phyloP scores from a whole-genome alignment of 2,888 invertebrate species.

The Neoscelio sp. region DNA sequence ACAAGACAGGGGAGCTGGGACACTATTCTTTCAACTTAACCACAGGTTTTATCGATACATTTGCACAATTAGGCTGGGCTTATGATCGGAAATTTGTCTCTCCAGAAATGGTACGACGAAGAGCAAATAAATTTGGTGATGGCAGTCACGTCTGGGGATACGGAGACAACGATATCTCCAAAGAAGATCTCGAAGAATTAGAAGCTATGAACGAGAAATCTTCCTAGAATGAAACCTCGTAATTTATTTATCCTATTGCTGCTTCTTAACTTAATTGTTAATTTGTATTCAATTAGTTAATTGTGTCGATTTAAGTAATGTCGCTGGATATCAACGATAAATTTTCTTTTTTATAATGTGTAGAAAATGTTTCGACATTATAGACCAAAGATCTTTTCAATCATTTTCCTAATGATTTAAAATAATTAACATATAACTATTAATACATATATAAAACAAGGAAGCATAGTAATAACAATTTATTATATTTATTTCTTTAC shows the following conservation, averaged over 20 bases:
- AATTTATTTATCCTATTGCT: neutral
- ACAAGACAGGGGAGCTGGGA: conserved; percentile 86
- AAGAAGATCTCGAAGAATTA: conserved; percentile 85
- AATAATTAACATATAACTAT: too few relatives aligned
- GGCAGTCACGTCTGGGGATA: conserved; percentile 87
- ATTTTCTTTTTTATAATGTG: too few relatives aligned
- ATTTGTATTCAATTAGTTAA: neutral
- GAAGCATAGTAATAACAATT: too few relatives aligned
- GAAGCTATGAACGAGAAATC: conserved; percentile 84
- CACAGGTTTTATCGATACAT: conserved; percentile 91
- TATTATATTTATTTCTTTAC: too few relatives aligned
- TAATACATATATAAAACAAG: too few relatives aligned
- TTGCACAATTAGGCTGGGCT: conserved; percentile 92
- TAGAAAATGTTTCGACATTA: too few relatives aligned
- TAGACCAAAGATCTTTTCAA: too few relatives aligned
- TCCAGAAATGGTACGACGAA: conserved; percentile 83
- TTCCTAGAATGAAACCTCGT: conserved; percentile 35
- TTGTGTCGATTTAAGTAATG: neutral
- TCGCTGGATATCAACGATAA: too few relatives aligned
- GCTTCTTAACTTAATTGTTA: neutral
- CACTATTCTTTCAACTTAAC: conserved; percentile 88
- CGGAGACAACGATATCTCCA: conserved; percentile 85
- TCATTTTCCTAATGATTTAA: too few relatives aligned
- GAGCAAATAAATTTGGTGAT: conserved; percentile 86
- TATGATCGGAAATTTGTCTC: conserved; percentile 90